Evolutionary conservation across 2,113 vertebrate genomes (phyloP), one percentile per base, ranked within the genome.

Genomic region (Ceyx melanurus): DNA sequence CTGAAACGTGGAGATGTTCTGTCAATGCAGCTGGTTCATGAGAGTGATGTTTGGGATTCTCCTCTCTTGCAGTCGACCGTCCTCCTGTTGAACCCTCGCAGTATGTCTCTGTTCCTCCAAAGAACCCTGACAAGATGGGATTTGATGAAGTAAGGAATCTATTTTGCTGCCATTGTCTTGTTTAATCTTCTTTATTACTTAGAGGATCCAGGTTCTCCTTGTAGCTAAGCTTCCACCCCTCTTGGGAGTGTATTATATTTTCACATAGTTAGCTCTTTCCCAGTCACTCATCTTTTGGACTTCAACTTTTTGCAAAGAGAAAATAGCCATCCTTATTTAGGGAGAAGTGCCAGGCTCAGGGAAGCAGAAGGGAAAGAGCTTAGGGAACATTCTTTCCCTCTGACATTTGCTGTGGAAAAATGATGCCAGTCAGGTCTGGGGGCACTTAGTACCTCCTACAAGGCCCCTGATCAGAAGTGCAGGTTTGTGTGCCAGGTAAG

Each of bases 111-210:
- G 65, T 97, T 29, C 96, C 96, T 13, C 97, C 95, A 0, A 97
- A 98, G 64, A 89, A 94, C 11, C 98, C 98, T 70, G 98, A 98
- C 96, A 99, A 97, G 96, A 99, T 99, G 96, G 98, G 98, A 51
- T 99, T 99, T 96, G 98, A 99, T 78, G 97, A 99, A 97, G 99
- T 99, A 97, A 97, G 97, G 79, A 90, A 45, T 18, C 23, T 71
- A 1, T 51, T 37, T 78, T 88, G 15, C 53, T 94, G 12, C 35
- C 46, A 3, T 50, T 75, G 20, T 61, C 43, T 54, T 46, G 16
- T 56, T 48, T 53, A n/a, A 4, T 70, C 37, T 64, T 71, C 58
- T n/a, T 82, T 31, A 11, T 72, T 51, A 10, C 19, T 22, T n/a
- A 25, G 13, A 60, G 50, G 56, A 25, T 26, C 8, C 8, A 15